A percentile compares a stretch with the other conserved stretches of the same genome.
phyloP scores from a whole-genome alignment of 2,113 vertebrate species.

The Phaethon lepturus region DNA sequence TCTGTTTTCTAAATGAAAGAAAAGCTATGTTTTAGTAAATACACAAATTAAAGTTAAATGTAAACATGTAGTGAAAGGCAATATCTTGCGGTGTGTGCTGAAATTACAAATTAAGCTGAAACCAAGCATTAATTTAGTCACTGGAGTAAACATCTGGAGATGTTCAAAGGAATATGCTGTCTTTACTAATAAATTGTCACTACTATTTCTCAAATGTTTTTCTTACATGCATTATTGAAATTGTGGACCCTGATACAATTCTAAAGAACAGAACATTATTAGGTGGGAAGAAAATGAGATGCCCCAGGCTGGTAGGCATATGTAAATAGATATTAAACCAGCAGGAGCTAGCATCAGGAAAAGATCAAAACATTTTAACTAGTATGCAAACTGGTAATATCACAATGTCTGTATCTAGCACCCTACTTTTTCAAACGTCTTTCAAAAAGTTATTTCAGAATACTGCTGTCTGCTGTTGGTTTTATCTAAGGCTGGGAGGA shows the following conservation, averaged over 20 bases:
- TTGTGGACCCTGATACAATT: background rate
- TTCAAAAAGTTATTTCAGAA: background rate
- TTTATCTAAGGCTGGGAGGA: background rate
- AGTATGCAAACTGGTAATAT: background rate
- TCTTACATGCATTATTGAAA: background rate
- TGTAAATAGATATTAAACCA: background rate
- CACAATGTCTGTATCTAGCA: background rate
- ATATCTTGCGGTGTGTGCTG: background rate
- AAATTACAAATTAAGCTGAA: constrained; percentile 56
- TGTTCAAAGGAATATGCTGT: background rate
- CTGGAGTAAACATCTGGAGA: background rate
- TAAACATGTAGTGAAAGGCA: constrained; percentile 32
- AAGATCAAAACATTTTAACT: background rate
- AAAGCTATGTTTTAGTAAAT: constrained; percentile 9
- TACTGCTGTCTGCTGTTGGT: background rate
- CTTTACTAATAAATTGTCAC: background rate
- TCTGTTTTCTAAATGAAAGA: background rate
- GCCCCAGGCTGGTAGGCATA: background rate
- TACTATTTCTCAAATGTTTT: background rate
- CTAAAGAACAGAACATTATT: background rate
- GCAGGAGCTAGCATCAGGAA: background rate
- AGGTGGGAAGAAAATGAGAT: background rate
- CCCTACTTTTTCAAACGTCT: background rate
- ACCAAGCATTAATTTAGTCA: constrained; percentile 44
- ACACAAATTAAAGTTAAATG: constrained; percentile 52